These are phyloP conservation scores for Syndactyla subalaris DNA, from an alignment of 2,797 vertebrate species.

Conservation along the genomic window DNA sequence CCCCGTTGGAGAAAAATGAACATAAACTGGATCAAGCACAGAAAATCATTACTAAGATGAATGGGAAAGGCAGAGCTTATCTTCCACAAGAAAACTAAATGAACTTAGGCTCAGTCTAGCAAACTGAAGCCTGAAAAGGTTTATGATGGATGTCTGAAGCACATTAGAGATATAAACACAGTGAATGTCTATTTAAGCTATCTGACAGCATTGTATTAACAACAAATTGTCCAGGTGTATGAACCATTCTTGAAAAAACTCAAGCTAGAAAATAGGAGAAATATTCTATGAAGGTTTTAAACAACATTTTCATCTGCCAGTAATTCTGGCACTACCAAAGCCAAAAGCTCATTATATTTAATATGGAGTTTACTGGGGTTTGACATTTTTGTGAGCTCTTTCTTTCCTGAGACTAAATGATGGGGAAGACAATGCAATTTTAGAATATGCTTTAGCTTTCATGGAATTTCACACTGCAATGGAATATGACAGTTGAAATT, in stretches of 20 bases:
- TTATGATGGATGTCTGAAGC: constrained; percentile 33
- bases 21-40: not conserved
- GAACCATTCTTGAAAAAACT: not conserved
- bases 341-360: constrained; percentile 47
- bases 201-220: not conserved
- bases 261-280: not conserved
- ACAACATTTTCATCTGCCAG: constrained; percentile 12
- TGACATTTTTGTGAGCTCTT: constrained; percentile 30
- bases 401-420: constrained; percentile 30
- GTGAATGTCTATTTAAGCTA: not conserved
- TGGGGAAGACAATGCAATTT: constrained; percentile 31
- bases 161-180: not conserved
- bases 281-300: not conserved
- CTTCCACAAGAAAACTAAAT: constrained; percentile 35
- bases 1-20: constrained; percentile 9
- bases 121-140: constrained; percentile 16
- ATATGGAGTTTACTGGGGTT: constrained; percentile 23
- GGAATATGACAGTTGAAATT: constrained; percentile 4
- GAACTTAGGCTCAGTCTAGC: constrained; percentile 21
- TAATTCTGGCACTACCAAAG: constrained; percentile 3
- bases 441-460: constrained; percentile 14
- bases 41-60: constrained; percentile 58
- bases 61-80: constrained; percentile 33
- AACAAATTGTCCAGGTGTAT: not conserved
- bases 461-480: constrained; percentile 9